These are phyloP conservation scores for Triplophysa tibetana DNA, from an alignment of 2,113 vertebrate species.

Conservation along the genomic window DNA sequence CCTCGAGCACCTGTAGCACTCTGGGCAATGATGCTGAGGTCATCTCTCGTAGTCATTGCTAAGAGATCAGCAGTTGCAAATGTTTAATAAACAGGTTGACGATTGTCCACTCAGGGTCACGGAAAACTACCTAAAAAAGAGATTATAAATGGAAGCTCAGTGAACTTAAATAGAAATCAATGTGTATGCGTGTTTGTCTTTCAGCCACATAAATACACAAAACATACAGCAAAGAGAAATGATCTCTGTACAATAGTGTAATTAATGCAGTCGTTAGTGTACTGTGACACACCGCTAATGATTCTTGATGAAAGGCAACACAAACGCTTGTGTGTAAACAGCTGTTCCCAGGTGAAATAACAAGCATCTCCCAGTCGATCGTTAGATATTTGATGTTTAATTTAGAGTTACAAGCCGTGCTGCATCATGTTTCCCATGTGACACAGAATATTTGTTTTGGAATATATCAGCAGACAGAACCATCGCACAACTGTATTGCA, in stretches of 20 bases:
- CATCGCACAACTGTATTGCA: neutral
- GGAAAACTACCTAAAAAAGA: slow-evolving; percentile 11
- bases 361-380: neutral
- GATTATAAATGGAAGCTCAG: neutral
- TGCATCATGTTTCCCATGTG: too few relatives aligned
- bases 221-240: slow-evolving; percentile 1
- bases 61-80: neutral
- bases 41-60: slow-evolving; percentile 44
- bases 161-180: neutral
- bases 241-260: neutral
- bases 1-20: slow-evolving; percentile 14
- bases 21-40: neutral
- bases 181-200: neutral
- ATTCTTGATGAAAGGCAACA: slow-evolving; percentile 23
- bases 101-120: slow-evolving; percentile 12
- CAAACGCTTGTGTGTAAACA: slow-evolving; percentile 24
- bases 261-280: slow-evolving; percentile 19
- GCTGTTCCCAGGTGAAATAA: slow-evolving; percentile 19
- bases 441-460: neutral
- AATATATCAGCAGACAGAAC: neutral
- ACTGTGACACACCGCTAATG: slow-evolving; percentile 16
- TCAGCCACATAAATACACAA: neutral
- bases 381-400: too few relatives aligned
- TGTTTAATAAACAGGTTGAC: neutral
- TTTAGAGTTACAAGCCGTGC: too few relatives aligned